Conservation (phyloP, 2,113 vertebrate genomes). For the Phalacrocorax aristotelis region DNA sequence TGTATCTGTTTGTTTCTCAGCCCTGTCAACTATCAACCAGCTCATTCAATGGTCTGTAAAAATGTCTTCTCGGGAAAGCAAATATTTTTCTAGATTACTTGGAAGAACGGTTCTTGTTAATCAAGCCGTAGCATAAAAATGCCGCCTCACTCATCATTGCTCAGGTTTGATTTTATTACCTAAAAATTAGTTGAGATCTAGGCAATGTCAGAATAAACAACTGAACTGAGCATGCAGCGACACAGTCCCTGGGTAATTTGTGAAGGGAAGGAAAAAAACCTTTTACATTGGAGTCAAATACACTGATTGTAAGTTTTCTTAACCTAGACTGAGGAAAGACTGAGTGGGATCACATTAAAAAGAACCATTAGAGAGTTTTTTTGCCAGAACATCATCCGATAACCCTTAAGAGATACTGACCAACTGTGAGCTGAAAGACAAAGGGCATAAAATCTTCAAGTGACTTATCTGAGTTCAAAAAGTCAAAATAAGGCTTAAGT, state of each 20-base stretch:
- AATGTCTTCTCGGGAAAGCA: not conserved
- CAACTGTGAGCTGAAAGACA: not conserved
- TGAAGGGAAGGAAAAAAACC: not conserved
- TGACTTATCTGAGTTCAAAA: not conserved
- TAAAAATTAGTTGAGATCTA: conserved; percentile 9
- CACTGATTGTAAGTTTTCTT: not conserved
- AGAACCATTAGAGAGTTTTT: not conserved
- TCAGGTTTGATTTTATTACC: not conserved
- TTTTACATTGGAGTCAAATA: not conserved
- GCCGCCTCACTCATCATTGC: not conserved
- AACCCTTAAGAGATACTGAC: not conserved
- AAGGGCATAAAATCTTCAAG: not conserved
- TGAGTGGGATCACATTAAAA: not conserved
- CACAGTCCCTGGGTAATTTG: not conserved
- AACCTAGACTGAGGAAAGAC: not conserved
- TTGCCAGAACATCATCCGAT: not conserved
- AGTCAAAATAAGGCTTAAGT: not conserved
- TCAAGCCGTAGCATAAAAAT: not conserved
- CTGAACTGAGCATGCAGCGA: not conserved
- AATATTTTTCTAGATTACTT: not conserved
- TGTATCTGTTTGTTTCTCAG: not conserved
- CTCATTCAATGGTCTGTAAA: not conserved
- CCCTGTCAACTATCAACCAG: not conserved
- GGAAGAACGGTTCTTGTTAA: not conserved
- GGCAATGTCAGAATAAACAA: not conserved